Evolutionary conservation across 2,113 vertebrate genomes (phyloP), one percentile per base, ranked within the genome.

Genomic region (Oriolus oriolus): DNA sequence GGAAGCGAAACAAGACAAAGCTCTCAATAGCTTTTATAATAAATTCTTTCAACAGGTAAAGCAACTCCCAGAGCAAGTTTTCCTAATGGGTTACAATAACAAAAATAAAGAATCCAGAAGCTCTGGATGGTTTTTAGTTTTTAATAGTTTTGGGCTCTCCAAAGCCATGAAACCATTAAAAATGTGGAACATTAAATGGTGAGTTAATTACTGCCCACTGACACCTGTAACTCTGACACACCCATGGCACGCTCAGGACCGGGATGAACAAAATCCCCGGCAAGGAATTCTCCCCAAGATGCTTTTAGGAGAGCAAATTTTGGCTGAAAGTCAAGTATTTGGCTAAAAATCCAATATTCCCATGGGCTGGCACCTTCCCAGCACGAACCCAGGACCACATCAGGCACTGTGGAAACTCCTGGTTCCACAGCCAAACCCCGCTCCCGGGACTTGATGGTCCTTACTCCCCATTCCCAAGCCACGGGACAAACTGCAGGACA

Each of bases 1-100:
- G 71, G 1, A n/a, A 93, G 63, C 0, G 5, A 57, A 89, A 78
- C 59, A 87, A 52, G 93, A 92, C 93, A 86, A 75, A 92, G 78
- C 56, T 84, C 81, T 52, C 74, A 87, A 93, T 91, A 77, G 53
- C 78, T 84, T 31, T 27, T 17, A 23, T 64, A 94, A 96, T 90
- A 93, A 94, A 95, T 91, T 91, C 84, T 96, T 88, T 97, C 94
- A 92, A 12, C 95, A 90, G 90, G 87, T 84, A 95, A 53, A 63
- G 41, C 61, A 30, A 87, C 37, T 65, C 77, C 77, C 18, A 50
- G 37, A 76, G 74, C 18, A 27, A 66, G 52, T 31, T 56, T 84
- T 79, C 76, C 59, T 57, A 61, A 77, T 3, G 63, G 61, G 42
- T 35, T 45, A 68, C 60, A 16, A 64, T 4, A 61, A 44, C 53